Percentiles rank a stretch among this genome's conserved stretches.
phyloP scores from a whole-genome alignment of 2,888 invertebrate genomes.

The Pristionchus arcanus region DNA sequence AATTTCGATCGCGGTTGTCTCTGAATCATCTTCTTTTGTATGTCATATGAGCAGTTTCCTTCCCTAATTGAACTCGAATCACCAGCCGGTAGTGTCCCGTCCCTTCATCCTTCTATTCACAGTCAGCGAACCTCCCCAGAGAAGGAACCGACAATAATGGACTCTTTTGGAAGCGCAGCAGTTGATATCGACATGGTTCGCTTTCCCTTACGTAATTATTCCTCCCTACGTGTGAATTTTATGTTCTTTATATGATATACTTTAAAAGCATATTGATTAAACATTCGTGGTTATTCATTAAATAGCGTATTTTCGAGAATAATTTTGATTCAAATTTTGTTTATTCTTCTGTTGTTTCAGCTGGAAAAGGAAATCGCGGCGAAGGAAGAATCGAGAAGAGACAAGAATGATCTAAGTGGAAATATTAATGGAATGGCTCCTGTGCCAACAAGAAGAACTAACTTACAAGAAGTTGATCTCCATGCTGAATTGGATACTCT shows the following conservation, averaged over 20 bases:
- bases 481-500: slow-evolving; percentile 77
- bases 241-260: no score
- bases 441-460: slow-evolving; percentile 52
- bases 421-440: slow-evolving; percentile 57
- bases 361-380: slow-evolving; percentile 77
- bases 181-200: slow-evolving; percentile 72
- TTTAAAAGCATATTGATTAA: no score
- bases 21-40: slow-evolving; percentile 43
- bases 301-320: neutral
- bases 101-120: slow-evolving; percentile 29
- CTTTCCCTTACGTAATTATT: neutral
- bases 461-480: slow-evolving; percentile 62
- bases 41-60: slow-evolving; percentile 56
- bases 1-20: no score
- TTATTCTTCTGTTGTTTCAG: slow-evolving; percentile 61
- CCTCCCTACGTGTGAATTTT: neutral
- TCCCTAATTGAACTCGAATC: slow-evolving; percentile 50
- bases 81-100: neutral
- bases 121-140: slow-evolving; percentile 38
- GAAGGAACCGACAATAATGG: slow-evolving; percentile 58
- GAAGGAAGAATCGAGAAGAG: slow-evolving; percentile 67
- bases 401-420: slow-evolving; percentile 60
- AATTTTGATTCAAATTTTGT: neutral
- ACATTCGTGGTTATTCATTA: no score
- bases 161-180: slow-evolving; percentile 67